Evolutionary conservation across 2,888 invertebrate species (phyloP).

Genomic region (Leptothorax acervorum): DNA sequence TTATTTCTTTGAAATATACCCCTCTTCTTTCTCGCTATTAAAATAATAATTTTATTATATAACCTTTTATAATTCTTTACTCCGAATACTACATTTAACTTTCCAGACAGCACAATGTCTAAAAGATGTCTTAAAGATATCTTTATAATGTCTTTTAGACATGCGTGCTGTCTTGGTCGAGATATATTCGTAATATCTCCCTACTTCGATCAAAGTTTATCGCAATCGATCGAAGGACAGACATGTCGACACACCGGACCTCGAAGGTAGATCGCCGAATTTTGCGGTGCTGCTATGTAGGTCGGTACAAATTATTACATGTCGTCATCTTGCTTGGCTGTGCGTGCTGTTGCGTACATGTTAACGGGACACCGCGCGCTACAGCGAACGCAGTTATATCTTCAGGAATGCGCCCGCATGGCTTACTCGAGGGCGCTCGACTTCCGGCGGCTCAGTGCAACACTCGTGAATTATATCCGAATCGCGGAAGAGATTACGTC

Average conservation of each 20-base stretch:
- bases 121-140: too few relatives aligned
- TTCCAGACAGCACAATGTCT: too few relatives aligned
- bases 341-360: slow-evolving; percentile 56
- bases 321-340: slow-evolving; percentile 59
- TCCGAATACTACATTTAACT: not conserved
- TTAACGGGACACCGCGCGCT: slow-evolving; percentile 66
- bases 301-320: slow-evolving; percentile 67
- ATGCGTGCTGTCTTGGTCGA: not conserved
- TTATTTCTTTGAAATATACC: not conserved
- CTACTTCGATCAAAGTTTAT: not conserved
- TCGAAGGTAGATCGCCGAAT: slow-evolving; percentile 36
- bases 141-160: too few relatives aligned
- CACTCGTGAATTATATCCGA: slow-evolving; percentile 56
- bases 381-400: slow-evolving; percentile 56
- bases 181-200: not conserved
- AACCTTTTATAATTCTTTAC: not conserved
- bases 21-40: not conserved
- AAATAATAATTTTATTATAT: slow-evolving; percentile 8
- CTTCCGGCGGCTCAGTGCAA: slow-evolving; percentile 66
- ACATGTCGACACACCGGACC: not conserved
- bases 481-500: slow-evolving; percentile 21
- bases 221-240: not conserved
- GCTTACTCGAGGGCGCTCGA: slow-evolving; percentile 64
- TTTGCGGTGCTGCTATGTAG: slow-evolving; percentile 53
- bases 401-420: slow-evolving; percentile 65